A percentile compares a stretch with the other conserved stretches of the same genome.
Evolutionary conservation across 2,113 vertebrate genomes (phyloP).

Genomic region (Uria aalge): DNA sequence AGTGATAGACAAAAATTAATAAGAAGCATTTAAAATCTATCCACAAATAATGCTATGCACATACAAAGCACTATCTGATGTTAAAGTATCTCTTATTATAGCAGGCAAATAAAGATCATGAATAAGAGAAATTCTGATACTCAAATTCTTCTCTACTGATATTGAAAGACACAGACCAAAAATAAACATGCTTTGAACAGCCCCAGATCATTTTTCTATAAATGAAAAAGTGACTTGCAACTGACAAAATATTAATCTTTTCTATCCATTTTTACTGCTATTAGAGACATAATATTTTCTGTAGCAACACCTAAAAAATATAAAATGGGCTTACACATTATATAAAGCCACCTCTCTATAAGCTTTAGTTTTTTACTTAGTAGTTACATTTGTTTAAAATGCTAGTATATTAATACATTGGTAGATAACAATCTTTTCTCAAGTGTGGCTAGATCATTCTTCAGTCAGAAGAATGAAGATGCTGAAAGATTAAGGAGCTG

Average conservation of each 20-base stretch:
- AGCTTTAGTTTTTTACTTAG: neutral
- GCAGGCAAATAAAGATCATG: neutral
- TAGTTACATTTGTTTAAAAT: neutral
- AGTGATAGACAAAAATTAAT: neutral
- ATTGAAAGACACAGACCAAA: neutral
- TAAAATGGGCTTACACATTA: neutral
- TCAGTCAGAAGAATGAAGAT: neutral
- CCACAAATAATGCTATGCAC: neutral
- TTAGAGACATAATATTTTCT: neutral
- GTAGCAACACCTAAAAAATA: neutral
- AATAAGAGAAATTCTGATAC: neutral
- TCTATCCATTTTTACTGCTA: neutral
- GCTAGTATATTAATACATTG: neutral
- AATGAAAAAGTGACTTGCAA: neutral
- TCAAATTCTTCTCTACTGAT: neutral
- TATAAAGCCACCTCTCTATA: neutral
- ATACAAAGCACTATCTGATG: neutral
- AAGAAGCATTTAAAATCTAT: neutral
- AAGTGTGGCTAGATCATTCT: neutral
- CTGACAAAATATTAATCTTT: neutral
- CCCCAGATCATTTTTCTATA: neutral
- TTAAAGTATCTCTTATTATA: neutral
- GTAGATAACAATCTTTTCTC: neutral
- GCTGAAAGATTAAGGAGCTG: neutral
- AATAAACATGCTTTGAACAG: neutral